Evolutionary conservation across 2,797 vertebrate genomes (phyloP).

Genomic region (Acipenser oxyrinchus): DNA sequence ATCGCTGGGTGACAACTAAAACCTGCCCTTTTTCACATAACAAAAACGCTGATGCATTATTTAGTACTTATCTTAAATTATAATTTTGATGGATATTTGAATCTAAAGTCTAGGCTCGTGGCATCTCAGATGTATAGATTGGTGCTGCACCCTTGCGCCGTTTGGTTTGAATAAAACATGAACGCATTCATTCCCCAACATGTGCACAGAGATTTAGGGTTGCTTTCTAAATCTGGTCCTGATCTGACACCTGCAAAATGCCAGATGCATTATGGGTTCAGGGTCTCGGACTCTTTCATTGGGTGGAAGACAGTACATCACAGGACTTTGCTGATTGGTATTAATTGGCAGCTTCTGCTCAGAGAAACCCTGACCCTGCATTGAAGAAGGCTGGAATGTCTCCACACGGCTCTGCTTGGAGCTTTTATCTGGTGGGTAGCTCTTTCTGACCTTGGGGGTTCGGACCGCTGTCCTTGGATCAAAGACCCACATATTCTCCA

Average conservation of each 20-base stretch:
- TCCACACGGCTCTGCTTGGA: conserved; percentile 19
- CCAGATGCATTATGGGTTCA: conserved; percentile 24
- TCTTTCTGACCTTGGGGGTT: conserved; percentile 29
- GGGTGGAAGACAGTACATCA: conserved; percentile 31
- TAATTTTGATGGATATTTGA: conserved; percentile 50
- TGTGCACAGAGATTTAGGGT: conserved; percentile 18
- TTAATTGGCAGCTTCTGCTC: conserved; percentile 44
- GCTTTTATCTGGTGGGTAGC: conserved; percentile 12
- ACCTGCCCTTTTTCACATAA: conserved; percentile 56
- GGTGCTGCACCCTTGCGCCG: conserved; percentile 17
- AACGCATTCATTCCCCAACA: conserved; percentile 10
- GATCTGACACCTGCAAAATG: conserved; percentile 30
- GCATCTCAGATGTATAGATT: conserved; percentile 25
- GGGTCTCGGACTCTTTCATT: conserved; percentile 37
- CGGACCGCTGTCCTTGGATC: conserved; percentile 22
- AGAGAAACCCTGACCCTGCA: conserved; percentile 5
- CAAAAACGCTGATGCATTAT: conserved; percentile 60
- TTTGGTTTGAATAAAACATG: conserved; percentile 45
- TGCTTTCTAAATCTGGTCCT: conserved; percentile 16
- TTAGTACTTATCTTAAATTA: conserved; percentile 53
- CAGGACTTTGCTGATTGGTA: conserved; percentile 47
- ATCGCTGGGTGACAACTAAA: conserved; percentile 49
- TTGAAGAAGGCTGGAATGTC: conserved; percentile 7
- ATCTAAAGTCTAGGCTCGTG: conserved; percentile 30
- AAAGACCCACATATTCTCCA: conserved; percentile 6